Evolutionary conservation across 2,888 invertebrate genomes (phyloP).

Genomic region (Dolichomitus sp.): DNA sequence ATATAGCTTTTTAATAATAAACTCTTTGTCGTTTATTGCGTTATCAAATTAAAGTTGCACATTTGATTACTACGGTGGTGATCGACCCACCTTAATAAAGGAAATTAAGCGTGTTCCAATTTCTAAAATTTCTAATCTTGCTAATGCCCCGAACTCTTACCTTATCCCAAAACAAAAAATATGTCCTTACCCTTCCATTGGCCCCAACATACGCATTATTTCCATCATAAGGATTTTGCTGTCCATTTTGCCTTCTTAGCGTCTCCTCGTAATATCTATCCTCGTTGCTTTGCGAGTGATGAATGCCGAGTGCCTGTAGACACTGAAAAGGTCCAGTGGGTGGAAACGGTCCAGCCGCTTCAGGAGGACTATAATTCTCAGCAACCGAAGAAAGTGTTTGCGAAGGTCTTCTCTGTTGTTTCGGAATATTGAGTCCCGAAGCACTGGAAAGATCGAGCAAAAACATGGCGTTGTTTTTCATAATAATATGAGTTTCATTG

Average conservation of each 20-base stretch:
- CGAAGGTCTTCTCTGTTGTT: conserved; percentile 83
- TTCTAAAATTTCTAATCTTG: too few species aligned
- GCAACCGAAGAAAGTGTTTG: conserved; percentile 87
- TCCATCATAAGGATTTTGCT: conserved; percentile 82
- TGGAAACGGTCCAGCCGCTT: conserved; percentile 87
- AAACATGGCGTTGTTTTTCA: conserved; percentile 98
- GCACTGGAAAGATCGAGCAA: conserved; percentile 95
- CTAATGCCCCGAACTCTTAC: too few species aligned
- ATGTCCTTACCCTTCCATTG: conserved; percentile 84
- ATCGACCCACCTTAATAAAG: too few species aligned
- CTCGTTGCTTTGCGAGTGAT: conserved; percentile 79
- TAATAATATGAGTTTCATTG: conserved; percentile 89
- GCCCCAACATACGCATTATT: conserved; percentile 74
- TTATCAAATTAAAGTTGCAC: too few species aligned
- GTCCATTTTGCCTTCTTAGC: conserved; percentile 85
- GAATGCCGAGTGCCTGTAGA: conserved; percentile 87
- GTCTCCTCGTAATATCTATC: conserved; percentile 86
- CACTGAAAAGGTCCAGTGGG: conserved; percentile 89
- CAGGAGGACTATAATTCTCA: conserved; percentile 88
- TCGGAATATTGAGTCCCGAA: conserved; percentile 87
- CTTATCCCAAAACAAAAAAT: neutral
- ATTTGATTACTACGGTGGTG: too few species aligned
- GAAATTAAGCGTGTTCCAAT: too few species aligned
- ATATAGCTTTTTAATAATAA: too few species aligned
- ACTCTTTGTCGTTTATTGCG: too few species aligned